These are phyloP conservation scores for Psix sp. DNA, from an alignment of 1,140 invertebrate species.

Conservation along the genomic window DNA sequence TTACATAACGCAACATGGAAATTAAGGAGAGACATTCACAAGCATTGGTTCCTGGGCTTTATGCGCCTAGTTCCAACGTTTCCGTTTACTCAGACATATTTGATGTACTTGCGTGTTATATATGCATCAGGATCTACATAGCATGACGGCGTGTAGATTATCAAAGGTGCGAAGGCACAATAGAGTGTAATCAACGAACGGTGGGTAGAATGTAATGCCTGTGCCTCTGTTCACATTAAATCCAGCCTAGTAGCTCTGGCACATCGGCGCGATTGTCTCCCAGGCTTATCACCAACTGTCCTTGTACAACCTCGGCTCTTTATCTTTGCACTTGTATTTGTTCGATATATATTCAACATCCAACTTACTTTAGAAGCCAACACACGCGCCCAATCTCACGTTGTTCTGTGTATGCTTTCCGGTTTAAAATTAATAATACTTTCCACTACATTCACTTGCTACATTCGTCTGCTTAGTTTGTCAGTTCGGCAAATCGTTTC, in stretches of 20 bases:
- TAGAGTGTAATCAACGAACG: constrained; percentile 73
- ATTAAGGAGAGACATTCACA: constrained; percentile 27
- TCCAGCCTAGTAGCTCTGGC: constrained; percentile 62
- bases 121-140: constrained; percentile 65
- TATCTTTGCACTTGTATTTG: constrained; percentile 53
- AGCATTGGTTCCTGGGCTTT: constrained; percentile 30
- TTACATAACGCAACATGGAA: too few species aligned
- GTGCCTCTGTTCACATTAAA: constrained; percentile 71
- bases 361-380: constrained; percentile 31
- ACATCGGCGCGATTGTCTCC: constrained; percentile 66
- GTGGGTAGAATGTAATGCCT: constrained; percentile 57
- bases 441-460: neutral
- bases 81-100: constrained; percentile 69
- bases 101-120: constrained; percentile 70
- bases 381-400: constrained; percentile 17
- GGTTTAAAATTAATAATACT: constrained; percentile 17
- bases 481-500: too few species aligned
- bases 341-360: constrained; percentile 54
- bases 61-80: constrained; percentile 56
- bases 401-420: constrained; percentile 4
- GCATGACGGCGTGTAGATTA: constrained; percentile 70
- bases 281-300: constrained; percentile 67
- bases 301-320: constrained; percentile 54
- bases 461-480: neutral
- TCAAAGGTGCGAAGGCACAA: constrained; percentile 70